A percentile compares a stretch with the other conserved stretches of the same genome.
phyloP scores from a whole-genome alignment of 30 jellyfish, hydroid and myxozoan species.

The Sanderia malayensis region DNA sequence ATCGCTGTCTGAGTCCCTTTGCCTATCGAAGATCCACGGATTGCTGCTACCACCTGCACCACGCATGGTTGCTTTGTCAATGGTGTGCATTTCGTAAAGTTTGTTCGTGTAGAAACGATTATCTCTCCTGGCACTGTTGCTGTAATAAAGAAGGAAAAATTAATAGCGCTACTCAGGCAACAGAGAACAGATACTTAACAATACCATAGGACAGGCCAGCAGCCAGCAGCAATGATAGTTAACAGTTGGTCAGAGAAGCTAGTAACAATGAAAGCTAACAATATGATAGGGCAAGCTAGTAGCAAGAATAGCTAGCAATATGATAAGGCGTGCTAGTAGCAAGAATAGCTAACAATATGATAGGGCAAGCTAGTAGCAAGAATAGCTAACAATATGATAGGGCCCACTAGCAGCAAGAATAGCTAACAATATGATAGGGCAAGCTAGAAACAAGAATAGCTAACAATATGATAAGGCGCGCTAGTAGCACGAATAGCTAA shows the following conservation, averaged over 20 bases:
- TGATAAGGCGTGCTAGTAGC: no score
- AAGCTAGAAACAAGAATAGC: no score
- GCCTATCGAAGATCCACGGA: background rate
- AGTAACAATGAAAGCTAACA: background rate
- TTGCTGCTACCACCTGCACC: no score
- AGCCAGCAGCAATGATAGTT: background rate
- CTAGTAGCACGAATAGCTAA: no score
- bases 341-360: no score
- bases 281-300: background rate
- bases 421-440: no score
- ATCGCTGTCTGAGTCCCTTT: background rate
- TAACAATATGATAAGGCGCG: no score
- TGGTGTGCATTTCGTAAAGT: slow-evolving; percentile 17
- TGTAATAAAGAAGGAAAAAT: background rate
- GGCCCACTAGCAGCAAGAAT: no score
- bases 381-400: no score
- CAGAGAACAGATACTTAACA: background rate
- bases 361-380: no score
- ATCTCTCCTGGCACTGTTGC: background rate
- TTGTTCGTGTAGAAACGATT: background rate
- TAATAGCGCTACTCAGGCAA: background rate
- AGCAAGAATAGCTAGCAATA: no score
- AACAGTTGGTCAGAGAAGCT: background rate
- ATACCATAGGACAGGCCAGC: background rate
- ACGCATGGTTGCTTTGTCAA: slow-evolving; percentile 12